Evolutionary conservation across 2,797 vertebrate genomes (phyloP).

Genomic region (Forpus xanthops): DNA sequence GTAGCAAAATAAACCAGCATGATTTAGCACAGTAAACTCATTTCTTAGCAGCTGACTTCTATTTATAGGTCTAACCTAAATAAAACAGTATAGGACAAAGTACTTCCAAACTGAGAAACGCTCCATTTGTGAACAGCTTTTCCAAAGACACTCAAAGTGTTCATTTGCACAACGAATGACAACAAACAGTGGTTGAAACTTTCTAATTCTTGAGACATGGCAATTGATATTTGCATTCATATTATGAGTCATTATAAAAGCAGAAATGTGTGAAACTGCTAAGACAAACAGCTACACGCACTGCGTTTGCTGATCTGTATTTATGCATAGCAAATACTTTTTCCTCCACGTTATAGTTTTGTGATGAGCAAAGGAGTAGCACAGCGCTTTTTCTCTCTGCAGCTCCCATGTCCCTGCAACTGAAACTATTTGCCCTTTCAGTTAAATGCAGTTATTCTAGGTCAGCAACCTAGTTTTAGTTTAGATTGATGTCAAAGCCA

Average conservation of each 20-base stretch:
- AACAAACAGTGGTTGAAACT: conserved; percentile 22
- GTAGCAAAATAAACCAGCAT: neutral
- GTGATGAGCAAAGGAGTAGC: neutral
- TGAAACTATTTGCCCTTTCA: neutral
- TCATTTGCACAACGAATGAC: neutral
- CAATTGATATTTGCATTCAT: conserved; percentile 13
- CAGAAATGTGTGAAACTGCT: conserved; percentile 3
- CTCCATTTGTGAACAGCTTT: conserved; percentile 10
- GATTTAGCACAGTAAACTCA: conserved; percentile 6
- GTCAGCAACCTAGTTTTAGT: neutral
- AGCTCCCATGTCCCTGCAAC: neutral
- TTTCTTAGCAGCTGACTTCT: conserved; percentile 22
- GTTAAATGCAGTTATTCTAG: neutral
- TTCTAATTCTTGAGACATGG: neutral
- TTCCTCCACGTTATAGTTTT: neutral
- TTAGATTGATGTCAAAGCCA: neutral
- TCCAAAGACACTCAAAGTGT: neutral
- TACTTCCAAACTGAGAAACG: neutral
- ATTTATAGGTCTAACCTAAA: neutral
- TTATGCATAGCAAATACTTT: neutral
- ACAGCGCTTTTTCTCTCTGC: neutral
- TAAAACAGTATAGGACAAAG: neutral
- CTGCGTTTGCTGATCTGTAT: neutral
- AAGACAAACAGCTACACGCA: conserved; percentile 1
- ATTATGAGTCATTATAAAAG: conserved; percentile 9